Evolutionary conservation across 2,113 vertebrate species (phyloP), one percentile per base, ranked within the genome.

Genomic region (Zootoca vivipara): DNA sequence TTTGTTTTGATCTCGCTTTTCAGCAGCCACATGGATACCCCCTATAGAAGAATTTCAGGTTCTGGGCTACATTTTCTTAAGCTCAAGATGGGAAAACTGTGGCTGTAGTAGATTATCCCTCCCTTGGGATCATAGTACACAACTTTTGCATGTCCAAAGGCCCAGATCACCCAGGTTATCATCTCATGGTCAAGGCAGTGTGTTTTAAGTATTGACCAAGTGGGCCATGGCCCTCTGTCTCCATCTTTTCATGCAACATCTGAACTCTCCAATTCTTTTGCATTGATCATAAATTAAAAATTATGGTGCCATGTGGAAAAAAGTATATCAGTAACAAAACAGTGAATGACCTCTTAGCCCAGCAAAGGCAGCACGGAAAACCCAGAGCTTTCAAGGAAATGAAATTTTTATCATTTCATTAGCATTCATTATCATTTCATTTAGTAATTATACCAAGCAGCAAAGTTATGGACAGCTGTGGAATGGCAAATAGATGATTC

Each of bases 361-460:
- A 22, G n/a, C 22, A 83, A 77, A 67, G 28, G 26, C 20, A 58
- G 26, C 52, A 12, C 18, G 33, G 58, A 75, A 35, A 77, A 85
- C 56, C 64, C 13, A 28, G 42, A 30, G 33, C 42, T 72, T 70
- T 52, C 73, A 58, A 78, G 62, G 38, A 24, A n/a, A 83, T 83
- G 33, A 69, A 78, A 35, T 56, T 78, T 46, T 22, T 69, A 83
- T 64, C 42, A 70, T 42, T 88, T 83, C 81, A 83, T 88, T 56
- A 58, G 10, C 67, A 52, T 52, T 52, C 46, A 52, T 22, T 69
- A 83, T 64, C 42, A 70, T 42, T 88, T 83, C 81, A 83, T 88
- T 78, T n/a, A n/a, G 73, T 58, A 69, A 52, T 88, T 88, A 70
- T 18, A 40, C 10, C 22, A 83, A 26, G 35, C 6, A 56, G 12